Evolutionary conservation across 2,888 invertebrate species (phyloP), one percentile per base, ranked within the genome.

Genomic region (Xestobium rufovillosum): DNA sequence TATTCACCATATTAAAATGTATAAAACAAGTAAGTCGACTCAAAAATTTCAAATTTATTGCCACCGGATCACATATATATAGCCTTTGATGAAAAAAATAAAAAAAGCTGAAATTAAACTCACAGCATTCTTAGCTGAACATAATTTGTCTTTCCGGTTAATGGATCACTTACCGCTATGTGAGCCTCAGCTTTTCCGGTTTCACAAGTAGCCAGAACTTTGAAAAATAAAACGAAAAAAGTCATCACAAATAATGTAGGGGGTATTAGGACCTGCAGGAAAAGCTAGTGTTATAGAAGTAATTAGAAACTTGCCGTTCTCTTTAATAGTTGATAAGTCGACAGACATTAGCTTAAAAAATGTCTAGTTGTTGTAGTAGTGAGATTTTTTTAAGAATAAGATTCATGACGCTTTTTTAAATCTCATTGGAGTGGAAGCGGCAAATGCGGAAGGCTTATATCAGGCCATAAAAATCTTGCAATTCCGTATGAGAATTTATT

Each of bases 321-420:
- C 23, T 23, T 23, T 23, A 23, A 23, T 23, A 23, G n/a, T 23
- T 23, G 23, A 23, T n/a, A n/a, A 23, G 23, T 23, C 23, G 23
- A 23, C 23, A 23, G 23, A 23, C n/a, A 23, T 23, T 8, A 23
- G 23, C n/a, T 8, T 23, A n/a, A 23, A 23, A n/a, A n/a, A n/a
- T n/a, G n/a, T n/a, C n/a, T n/a, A n/a, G n/a, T n/a, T n/a, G n/a
- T 23, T 6, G 23, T 23, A n/a, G 6, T 23, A n/a, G 23, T 23
- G 23, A 23, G 23, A 23, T 23, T 8, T 23, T 23, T 23, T 8
- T 8, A 23, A 23, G n/a, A 23, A 23, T n/a, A 23, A 23, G n/a
- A n/a, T 23, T 23, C 23, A 23, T 23, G 23, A 23, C n/a, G 23
- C n/a, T n/a, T 23, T 23, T 23, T n/a, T 23, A 23, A n/a, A 23